These are phyloP conservation scores for Lamprotornis superbus DNA, from an alignment of 2,113 vertebrate species.

Conservation along the genomic window DNA sequence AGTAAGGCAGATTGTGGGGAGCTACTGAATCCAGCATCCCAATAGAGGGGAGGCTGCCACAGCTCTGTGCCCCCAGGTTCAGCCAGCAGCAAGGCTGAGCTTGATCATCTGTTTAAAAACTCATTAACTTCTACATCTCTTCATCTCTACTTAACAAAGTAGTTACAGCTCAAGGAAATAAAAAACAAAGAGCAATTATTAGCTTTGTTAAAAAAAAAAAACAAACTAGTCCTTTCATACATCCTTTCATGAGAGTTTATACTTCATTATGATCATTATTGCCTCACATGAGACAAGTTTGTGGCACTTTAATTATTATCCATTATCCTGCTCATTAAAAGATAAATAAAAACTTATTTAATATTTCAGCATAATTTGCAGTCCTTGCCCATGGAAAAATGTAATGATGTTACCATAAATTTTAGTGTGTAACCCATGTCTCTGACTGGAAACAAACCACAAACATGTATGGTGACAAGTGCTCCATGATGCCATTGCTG, in stretches of 20 bases:
- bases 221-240: neutral
- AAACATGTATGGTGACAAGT: neutral
- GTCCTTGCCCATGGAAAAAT: neutral
- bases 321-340: neutral
- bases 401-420: neutral
- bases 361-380: neutral
- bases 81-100: neutral
- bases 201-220: neutral
- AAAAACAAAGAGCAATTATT: neutral
- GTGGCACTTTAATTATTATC: conserved; percentile 39
- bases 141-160: neutral
- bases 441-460: neutral
- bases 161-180: neutral
- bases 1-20: neutral
- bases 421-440: neutral
- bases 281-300: neutral
- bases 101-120: neutral
- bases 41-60: rapidly evolving
- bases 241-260: neutral
- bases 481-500: neutral
- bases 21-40: neutral
- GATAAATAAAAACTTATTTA: neutral
- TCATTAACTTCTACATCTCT: neutral
- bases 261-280: neutral
- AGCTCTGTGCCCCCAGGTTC: rapidly evolving